Evolutionary conservation across 2,888 invertebrate genomes (phyloP), one percentile per base, ranked within the genome.

Genomic region (Azorinus chamasolen): DNA sequence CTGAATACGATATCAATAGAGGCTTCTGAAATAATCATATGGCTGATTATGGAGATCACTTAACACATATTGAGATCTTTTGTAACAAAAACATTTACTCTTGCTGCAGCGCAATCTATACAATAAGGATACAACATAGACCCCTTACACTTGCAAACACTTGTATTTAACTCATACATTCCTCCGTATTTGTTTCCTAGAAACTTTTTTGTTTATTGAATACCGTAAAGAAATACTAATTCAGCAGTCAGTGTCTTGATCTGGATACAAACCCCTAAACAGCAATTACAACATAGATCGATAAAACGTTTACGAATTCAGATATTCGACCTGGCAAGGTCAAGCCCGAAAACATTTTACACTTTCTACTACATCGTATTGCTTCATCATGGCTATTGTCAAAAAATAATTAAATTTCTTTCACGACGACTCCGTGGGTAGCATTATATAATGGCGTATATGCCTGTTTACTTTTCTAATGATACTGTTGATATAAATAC

Each of bases 341-440:
- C n/a, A n/a, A n/a, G n/a, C n/a, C n/a, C n/a, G n/a, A n/a, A n/a
- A 4, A 32, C 32, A 32, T 32, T 32, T 32, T 32, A 32, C 32
- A 32, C 32, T 32, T 32, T 32, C 32, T 4, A 4, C 32, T 10
- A 32, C 10, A 6, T 10, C 10, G 5, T 4, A 32, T 32, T 32
- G 32, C 32, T 32, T 32, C 32, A 6, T 32, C 32, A 14, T 50
- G 12, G n/a, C 50, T 50, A 50, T 50, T 50, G 50, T 50, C 12
- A 3, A 25, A 45, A 58, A 63, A 63, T 71, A 71, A 71, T 71
- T 71, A 58, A 50, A 71, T 57, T 43, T 58, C 43, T 71, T 58
- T 50, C 41, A 71, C 39, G 41, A 41, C 32, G 22, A 37, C 63
- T 43, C 51, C 71, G 63, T 71, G 63, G 71, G 71, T 57, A 63